Evolutionary conservation across 1,140 invertebrate species (phyloP), one percentile per base, ranked within the genome.

Genomic region (Matsumurasca onukii): DNA sequence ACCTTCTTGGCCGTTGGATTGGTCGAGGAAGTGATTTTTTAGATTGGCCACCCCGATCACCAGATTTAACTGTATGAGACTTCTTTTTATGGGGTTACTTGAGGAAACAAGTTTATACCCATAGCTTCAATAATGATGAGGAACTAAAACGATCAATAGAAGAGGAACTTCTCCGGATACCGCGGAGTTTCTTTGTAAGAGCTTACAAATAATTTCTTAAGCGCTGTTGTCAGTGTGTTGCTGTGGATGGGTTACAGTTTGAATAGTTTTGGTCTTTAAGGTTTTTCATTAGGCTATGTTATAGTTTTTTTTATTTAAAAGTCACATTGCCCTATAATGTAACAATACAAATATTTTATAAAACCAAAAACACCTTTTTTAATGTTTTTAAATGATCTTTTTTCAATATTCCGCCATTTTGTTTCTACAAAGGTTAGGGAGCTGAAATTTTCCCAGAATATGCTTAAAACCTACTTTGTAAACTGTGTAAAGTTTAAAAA

Each of bases 11-110:
- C 30, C 61, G 29, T 63, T 63, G 29, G 30, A 31, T 63, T 63
- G 61, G 61, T 63, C 61, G 61, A 34, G 61, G 61, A 63, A 63
- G 30, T 63, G 34, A 63, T 63, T 34, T 63, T 63, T 63, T 63
- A 20, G 61, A 45, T 63, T 63, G 61, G 61, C 61, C 61, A 34
- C 29, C 61, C 61, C 30, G 31, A 45, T 31, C 29, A 15, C 34
- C 61, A 12, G 31, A 63, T 63, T 63, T 63, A 34, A 63, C 30
- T 63, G 29, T 59, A 12, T 59, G 55, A 12, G 31, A 63, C 31
- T 63, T 63, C 27, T 63, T 63, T 59, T 29, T 59, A 31, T 20
- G 30, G 17, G 22, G 30, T 5, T 34, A 63, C 30, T 31, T 63
- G 24, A 63, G 30, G 25, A n/a, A 59, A 59, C 22, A 59, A 59